Base-by-base conservation (phyloP, 1,140 invertebrate species). In the Drosophila guanche region DNA sequence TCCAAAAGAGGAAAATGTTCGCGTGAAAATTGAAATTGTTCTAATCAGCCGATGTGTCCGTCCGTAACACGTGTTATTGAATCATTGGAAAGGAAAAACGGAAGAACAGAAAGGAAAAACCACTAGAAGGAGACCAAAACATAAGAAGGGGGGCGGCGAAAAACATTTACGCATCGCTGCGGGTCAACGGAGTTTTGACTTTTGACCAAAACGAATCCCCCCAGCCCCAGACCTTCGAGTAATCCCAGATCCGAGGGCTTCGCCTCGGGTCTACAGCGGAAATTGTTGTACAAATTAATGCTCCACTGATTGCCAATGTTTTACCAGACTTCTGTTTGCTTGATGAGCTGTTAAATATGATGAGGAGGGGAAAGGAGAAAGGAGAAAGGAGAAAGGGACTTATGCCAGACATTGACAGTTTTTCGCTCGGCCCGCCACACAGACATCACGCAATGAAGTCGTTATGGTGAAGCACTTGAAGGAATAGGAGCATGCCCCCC, bases 201-300 rank as follows among this genome's bases (percentile, higher is more conserved):
- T 86, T 73, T 86, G 63, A 80, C 80, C 80, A 66, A 72, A 72
- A 65, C 58, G 65, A 71, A 45, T 20, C 16, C 25, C 52, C 59
- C 57, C 59, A 58, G 29, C 55, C 14, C 41, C 42, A 52, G 20
- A 33, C 16, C 25, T 37, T 8, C 10, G 27, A 50, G 42, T 58
- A 45, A 55, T 42, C 54, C 53, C 59, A 67, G 41, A 42, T 57
- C 47, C 51, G 62, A 54, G 25, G 60, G 62, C 48, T 58, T 16
- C 45, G 51, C 33, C 45, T 72, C 56, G 54, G 73, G 51, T 70
- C 67, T 74, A 69, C 43, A 63, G 46, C 79, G 79, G 79, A 84
- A 83, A 78, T 79, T 84, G 79, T 84, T 83, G 60, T 84, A 84
- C 80, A 83, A 83, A 83, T 83, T 83, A 37, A 83, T 85, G 63